Conservation (phyloP, 2,888 invertebrate species). For the Papilio protenor region DNA sequence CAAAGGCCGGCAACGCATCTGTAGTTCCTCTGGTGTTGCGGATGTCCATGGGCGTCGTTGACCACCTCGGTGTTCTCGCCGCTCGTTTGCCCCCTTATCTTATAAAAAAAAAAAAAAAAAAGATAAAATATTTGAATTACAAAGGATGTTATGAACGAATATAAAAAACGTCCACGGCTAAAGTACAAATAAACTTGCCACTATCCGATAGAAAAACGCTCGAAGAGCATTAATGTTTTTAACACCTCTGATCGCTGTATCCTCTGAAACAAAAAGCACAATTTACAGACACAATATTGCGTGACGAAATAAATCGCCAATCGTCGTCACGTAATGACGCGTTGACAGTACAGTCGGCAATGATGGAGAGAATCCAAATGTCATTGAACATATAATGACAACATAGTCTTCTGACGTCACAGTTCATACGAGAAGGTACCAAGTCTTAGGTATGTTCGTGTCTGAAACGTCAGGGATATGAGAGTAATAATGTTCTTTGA, state of each 20-base stretch:
- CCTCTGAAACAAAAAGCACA: conserved; percentile 34
- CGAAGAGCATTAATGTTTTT: neutral
- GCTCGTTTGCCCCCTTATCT: too few relatives aligned
- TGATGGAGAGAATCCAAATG: conserved; percentile 35
- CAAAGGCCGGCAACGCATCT: too few relatives aligned
- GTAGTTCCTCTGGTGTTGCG: too few relatives aligned
- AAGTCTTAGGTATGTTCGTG: neutral
- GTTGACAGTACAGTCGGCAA: conserved; percentile 33
- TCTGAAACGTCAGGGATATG: neutral
- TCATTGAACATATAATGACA: conserved; percentile 41
- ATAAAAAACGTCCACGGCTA: neutral
- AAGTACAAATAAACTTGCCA: neutral
- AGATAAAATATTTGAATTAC: too few relatives aligned
- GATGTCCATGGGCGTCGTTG: too few relatives aligned
- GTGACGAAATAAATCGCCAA: conserved; percentile 43
- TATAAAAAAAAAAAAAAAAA: too few relatives aligned
- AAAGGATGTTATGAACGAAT: too few relatives aligned
- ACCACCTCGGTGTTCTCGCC: too few relatives aligned
- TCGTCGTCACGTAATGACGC: conserved; percentile 38
- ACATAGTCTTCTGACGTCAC: neutral
- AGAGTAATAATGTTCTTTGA: neutral
- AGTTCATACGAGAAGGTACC: neutral
- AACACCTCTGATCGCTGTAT: neutral
- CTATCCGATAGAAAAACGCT: neutral
- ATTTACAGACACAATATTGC: conserved; percentile 33